Percentiles rank a stretch among this genome's conserved stretches.
These are phyloP conservation scores for Sitobion miscanthi DNA, from an alignment of 1,140 invertebrate genomes.

Conservation along the genomic window DNA sequence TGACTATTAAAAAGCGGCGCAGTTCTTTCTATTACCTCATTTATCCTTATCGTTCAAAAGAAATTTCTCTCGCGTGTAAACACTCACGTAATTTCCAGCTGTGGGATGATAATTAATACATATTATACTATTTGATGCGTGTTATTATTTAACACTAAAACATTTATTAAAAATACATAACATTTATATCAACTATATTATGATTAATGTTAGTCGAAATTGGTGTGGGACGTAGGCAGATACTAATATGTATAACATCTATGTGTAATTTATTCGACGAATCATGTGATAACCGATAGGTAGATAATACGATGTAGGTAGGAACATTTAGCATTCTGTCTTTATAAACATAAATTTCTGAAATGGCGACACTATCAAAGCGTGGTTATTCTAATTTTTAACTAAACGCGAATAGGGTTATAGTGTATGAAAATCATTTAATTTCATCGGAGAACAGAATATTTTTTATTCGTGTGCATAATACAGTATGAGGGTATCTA, in stretches of 20 bases:
- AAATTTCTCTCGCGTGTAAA: background rate
- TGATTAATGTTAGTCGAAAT: background rate
- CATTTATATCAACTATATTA: background rate
- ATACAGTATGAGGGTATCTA: background rate
- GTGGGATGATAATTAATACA: too few species aligned
- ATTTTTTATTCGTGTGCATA: background rate
- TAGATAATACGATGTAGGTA: background rate
- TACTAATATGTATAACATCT: too few species aligned
- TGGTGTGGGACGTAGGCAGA: background rate
- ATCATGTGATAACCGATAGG: too few species aligned
- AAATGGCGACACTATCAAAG: background rate
- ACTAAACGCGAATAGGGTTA: background rate
- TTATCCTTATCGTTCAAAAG: constrained; percentile 6
- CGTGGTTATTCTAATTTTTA: background rate
- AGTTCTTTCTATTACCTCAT: background rate
- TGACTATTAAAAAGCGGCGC: constrained; percentile 14
- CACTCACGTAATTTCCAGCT: background rate
- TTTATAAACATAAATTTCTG: background rate
- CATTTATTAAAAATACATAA: background rate
- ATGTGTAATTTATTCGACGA: too few species aligned
- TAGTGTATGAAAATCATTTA: background rate
- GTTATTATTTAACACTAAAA: background rate
- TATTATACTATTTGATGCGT: background rate
- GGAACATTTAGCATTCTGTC: background rate
- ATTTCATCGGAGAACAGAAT: background rate